A percentile compares a stretch with the other conserved stretches of the same genome.
These are phyloP conservation scores for Candidula unifasciata DNA, from an alignment of 2,888 invertebrate genomes.

Conservation along the genomic window DNA sequence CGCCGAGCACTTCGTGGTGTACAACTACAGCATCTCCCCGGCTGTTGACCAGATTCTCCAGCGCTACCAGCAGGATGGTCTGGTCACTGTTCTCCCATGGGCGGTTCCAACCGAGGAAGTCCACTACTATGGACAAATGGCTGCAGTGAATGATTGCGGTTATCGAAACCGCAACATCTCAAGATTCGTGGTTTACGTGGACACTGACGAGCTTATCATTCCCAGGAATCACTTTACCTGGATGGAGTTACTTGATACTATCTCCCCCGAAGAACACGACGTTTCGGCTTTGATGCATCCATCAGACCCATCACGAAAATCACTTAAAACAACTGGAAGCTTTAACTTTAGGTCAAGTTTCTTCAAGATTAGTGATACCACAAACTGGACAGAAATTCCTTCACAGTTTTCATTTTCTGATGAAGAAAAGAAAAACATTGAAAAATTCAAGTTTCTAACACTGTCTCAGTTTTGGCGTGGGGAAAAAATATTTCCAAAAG, in stretches of 20 bases:
- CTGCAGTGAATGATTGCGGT: slow-evolving; percentile 36
- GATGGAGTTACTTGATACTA: background rate
- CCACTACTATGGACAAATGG: slow-evolving; percentile 23
- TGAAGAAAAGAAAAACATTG: background rate
- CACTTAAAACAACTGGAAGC: background rate
- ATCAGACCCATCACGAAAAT: no score
- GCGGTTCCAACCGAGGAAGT: slow-evolving; percentile 13
- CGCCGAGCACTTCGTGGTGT: slow-evolving; percentile 45
- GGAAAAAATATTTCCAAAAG: background rate
- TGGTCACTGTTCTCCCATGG: slow-evolving; percentile 43
- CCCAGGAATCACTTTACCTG: slow-evolving; percentile 25
- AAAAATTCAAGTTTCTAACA: background rate
- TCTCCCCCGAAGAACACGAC: background rate
- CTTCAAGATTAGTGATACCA: background rate
- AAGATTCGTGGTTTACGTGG: slow-evolving; percentile 20
- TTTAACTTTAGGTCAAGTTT: background rate
- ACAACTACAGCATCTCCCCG: slow-evolving; percentile 40
- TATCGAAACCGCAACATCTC: slow-evolving; percentile 36
- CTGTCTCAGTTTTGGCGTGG: background rate
- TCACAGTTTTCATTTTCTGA: background rate
- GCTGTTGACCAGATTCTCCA: slow-evolving; percentile 23
- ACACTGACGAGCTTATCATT: slow-evolving; percentile 38
- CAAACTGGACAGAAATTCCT: background rate
- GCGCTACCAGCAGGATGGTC: slow-evolving; percentile 35
- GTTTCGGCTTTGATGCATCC: background rate